Evolutionary conservation across 2,797 vertebrate genomes (phyloP).

Genomic region (Danio albolineatus): DNA sequence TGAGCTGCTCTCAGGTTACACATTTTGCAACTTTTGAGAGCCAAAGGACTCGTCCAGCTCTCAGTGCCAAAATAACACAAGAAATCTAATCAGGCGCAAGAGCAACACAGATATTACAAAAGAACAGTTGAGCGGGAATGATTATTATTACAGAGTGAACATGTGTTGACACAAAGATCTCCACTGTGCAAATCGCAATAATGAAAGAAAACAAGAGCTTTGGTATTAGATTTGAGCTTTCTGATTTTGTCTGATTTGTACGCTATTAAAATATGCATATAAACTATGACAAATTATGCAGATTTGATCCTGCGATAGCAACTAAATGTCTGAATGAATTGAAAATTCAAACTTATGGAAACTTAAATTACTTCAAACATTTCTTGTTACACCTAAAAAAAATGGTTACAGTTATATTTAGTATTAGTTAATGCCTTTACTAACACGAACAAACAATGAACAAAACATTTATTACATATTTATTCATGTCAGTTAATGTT

Average conservation of each 20-base stretch:
- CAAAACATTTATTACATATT: too few species aligned
- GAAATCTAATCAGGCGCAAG: slow-evolving; percentile 24
- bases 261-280: not conserved
- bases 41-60: slow-evolving; percentile 39
- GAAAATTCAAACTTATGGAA: too few species aligned
- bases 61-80: slow-evolving; percentile 20
- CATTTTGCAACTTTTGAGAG: slow-evolving; percentile 51
- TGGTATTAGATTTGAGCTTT: not conserved
- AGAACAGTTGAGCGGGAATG: not conserved
- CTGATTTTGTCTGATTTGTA: not conserved
- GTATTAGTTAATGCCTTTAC: too few species aligned
- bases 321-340: not conserved
- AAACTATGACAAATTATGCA: not conserved
- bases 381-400: too few species aligned
- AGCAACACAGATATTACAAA: slow-evolving; percentile 18
- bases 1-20: slow-evolving; percentile 57
- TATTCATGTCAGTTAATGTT: too few species aligned
- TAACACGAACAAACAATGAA: too few species aligned
- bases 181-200: slow-evolving; percentile 45
- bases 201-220: not conserved
- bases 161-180: not conserved
- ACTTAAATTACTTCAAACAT: too few species aligned
- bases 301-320: not conserved
- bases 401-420: too few species aligned
- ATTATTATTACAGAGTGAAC: not conserved